Percentiles rank a stretch among this genome's conserved stretches.
phyloP scores from a whole-genome alignment of 2,888 invertebrate genomes.

The Ypsolopha sequella region DNA sequence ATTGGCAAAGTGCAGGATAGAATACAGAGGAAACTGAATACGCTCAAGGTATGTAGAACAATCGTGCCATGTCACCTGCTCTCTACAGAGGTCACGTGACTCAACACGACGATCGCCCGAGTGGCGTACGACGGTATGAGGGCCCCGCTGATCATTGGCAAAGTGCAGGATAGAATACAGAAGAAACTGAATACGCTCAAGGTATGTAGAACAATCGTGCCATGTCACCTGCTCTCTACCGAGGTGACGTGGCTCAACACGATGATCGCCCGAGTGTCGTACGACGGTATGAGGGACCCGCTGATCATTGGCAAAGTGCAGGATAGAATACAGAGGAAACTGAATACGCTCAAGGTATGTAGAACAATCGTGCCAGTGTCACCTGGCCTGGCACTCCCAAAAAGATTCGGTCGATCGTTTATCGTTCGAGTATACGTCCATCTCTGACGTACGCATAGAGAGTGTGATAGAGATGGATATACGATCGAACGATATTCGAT shows the following conservation, averaged over 20 bases:
- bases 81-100: constrained; percentile 53
- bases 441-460: too few relatives aligned
- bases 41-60: constrained; percentile 82
- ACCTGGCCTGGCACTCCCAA: too few relatives aligned
- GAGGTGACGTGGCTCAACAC: constrained; percentile 76
- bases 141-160: constrained; percentile 75
- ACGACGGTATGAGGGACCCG: constrained; percentile 84
- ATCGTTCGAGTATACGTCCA: too few relatives aligned
- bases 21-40: constrained; percentile 88
- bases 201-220: constrained; percentile 48
- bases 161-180: constrained; percentile 84
- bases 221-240: constrained; percentile 45
- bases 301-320: constrained; percentile 77
- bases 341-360: constrained; percentile 83
- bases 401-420: too few relatives aligned
- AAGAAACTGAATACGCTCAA: constrained; percentile 88
- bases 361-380: constrained; percentile 30
- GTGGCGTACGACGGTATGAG: constrained; percentile 87
- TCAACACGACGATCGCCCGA: constrained; percentile 84
- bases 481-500: too few relatives aligned
- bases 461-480: too few relatives aligned
- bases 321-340: constrained; percentile 86
- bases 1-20: constrained; percentile 78
- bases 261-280: constrained; percentile 81
- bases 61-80: constrained; percentile 40